Base-by-base conservation (phyloP, 2,888 invertebrate genomes). In the Synergus umbraculus region DNA sequence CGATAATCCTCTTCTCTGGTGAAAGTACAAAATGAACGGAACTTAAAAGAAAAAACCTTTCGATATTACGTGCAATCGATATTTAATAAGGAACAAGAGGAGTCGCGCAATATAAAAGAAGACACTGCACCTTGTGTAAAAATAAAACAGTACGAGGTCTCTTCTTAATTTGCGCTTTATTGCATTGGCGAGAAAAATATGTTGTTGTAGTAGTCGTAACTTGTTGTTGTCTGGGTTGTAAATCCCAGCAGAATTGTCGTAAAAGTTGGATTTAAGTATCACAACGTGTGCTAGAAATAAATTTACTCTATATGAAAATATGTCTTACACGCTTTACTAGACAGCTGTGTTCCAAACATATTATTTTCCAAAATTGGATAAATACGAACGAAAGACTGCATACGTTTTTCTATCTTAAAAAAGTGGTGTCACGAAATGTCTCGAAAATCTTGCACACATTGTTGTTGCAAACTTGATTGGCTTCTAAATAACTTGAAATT, bases 21-120 rank as follows among this genome's bases (percentile, higher is more conserved):
- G 49, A 64, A 13, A 29, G 22, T 67, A 46, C 8, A 15, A 43
- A 43, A 46, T 2, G 67, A 67, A 12, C 44, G 44, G 46, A 5
- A 64, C 13, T 37, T 4, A 66, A 1, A 41, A 66, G n/a, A 43
- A 66, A 43, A 66, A 64, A 58, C 18, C 29, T 65, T 43, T 41
- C 43, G 64, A 18, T 67, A 44, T 46, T 67, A 13, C 15, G 22
- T 67, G 44, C 15, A 46, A 67, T 67, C 67, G 46, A 67, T 67
- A 67, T 67, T 67, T 67, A 67, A 67, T 67, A 67, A 46, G 46
- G 67, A 67, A 29, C 46, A 46, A 2, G 10, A 65, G 43, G 67
- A 67, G 43, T 67, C 22, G 18, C 8, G 5, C 67, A 13, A 22
- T 67, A 67, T 18, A 3, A 13, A 29, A 12, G 29, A 64, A 29